Percentiles rank a stretch among this genome's conserved stretches.
These are phyloP conservation scores for Aricia agestis DNA, from an alignment of 1,140 invertebrate species.

Conservation along the genomic window DNA sequence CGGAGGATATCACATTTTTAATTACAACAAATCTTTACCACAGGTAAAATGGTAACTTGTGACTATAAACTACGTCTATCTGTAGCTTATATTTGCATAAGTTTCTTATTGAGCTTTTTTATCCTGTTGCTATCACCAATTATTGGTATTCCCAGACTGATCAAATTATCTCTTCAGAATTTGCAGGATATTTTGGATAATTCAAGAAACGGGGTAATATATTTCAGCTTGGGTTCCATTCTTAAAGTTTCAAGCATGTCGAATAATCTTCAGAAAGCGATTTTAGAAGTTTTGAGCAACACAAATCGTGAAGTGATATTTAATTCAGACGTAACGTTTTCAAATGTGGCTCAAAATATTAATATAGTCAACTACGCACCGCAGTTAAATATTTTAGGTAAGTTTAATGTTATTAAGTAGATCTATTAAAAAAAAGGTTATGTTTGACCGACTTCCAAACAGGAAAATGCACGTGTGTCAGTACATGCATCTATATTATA, in stretches of 20 bases:
- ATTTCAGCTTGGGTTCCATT: slow-evolving; percentile 80
- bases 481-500: no score
- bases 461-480: no score
- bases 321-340: slow-evolving; percentile 50
- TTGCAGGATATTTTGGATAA: slow-evolving; percentile 29
- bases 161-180: slow-evolving; percentile 25
- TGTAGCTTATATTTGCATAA: no score
- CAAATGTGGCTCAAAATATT: slow-evolving; percentile 24
- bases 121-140: no score
- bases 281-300: slow-evolving; percentile 66
- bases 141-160: neutral
- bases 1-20: slow-evolving; percentile 40
- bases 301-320: slow-evolving; percentile 60
- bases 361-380: slow-evolving; percentile 26
- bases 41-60: slow-evolving; percentile 19
- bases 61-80: neutral
- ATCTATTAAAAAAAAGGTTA: no score
- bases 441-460: no score
- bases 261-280: slow-evolving; percentile 26
- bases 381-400: slow-evolving; percentile 44
- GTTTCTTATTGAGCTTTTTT: neutral
- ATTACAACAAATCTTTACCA: slow-evolving; percentile 27
- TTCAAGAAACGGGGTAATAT: slow-evolving; percentile 76
- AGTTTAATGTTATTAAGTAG: slow-evolving; percentile 17
- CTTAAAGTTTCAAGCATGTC: slow-evolving; percentile 59